A percentile compares a stretch with the other conserved stretches of the same genome.
These are phyloP conservation scores for Alsophila aescularia DNA, from an alignment of 2,888 invertebrate species.

Conservation along the genomic window DNA sequence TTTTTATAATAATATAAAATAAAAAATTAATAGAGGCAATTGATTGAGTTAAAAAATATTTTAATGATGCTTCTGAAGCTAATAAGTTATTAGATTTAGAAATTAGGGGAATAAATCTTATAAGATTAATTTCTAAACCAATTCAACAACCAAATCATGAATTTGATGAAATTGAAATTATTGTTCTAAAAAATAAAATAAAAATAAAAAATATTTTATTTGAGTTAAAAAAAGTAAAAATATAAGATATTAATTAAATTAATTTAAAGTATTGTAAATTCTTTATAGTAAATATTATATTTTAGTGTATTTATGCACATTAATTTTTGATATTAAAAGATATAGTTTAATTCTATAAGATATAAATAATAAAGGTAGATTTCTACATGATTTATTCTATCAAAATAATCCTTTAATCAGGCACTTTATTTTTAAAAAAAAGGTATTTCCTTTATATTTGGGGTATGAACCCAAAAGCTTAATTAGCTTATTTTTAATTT, in stretches of 20 bases:
- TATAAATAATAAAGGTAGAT: slow-evolving; percentile 85
- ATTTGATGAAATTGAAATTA: slow-evolving; percentile 68
- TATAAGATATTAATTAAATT: slow-evolving; percentile 84
- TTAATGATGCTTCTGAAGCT: slow-evolving; percentile 82
- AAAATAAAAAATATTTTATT: slow-evolving; percentile 80
- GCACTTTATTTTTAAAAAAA: slow-evolving; percentile 80
- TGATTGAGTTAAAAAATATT: slow-evolving; percentile 86
- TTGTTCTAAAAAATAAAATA: slow-evolving; percentile 79
- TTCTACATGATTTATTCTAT: slow-evolving; percentile 72
- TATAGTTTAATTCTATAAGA: slow-evolving; percentile 86
- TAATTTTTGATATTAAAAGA: no score
- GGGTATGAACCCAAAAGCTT: slow-evolving; percentile 87
- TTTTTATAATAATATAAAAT: slow-evolving; percentile 73
- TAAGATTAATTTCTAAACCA: slow-evolving; percentile 86
- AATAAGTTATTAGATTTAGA: slow-evolving; percentile 75
- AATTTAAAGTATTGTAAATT: no score
- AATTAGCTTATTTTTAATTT: slow-evolving; percentile 78
- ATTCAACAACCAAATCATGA: slow-evolving; percentile 82
- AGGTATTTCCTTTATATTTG: slow-evolving; percentile 77
- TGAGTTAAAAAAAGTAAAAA: slow-evolving; percentile 73
- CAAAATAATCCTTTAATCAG: slow-evolving; percentile 78
- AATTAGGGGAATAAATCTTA: slow-evolving; percentile 85
- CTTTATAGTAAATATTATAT: no score
- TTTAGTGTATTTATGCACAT: no score
- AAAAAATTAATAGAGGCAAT: slow-evolving; percentile 83